phyloP scores from a whole-genome alignment of 2,888 invertebrate species.

The Phaonia tiefii region DNA sequence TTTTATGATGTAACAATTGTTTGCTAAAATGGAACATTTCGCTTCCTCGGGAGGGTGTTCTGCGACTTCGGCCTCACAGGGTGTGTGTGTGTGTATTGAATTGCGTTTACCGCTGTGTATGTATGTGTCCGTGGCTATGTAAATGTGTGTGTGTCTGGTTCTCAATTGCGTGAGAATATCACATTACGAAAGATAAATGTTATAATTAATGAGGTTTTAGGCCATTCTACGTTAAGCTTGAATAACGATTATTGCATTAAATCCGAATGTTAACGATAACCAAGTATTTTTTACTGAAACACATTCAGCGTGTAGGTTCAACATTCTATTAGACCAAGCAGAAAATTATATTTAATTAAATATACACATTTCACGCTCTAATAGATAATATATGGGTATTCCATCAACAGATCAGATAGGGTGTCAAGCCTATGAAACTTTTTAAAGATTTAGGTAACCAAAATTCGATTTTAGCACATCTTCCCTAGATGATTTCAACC shows the following conservation, averaged over 20 bases:
- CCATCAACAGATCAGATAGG: too few species aligned
- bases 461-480: too few species aligned
- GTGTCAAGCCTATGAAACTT: too few species aligned
- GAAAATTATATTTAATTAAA: conserved; percentile 6
- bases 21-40: conserved; percentile 25
- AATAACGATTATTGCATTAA: conserved; percentile 43
- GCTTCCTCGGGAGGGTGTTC: neutral
- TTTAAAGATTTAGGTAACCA: too few species aligned
- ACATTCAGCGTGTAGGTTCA: neutral
- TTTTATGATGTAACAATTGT: conserved; percentile 30
- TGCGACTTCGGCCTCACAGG: neutral
- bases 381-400: too few species aligned
- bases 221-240: conserved; percentile 40
- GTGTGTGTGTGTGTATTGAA: neutral
- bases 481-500: too few species aligned
- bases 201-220: conserved; percentile 48
- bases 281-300: neutral
- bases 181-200: conserved; percentile 48
- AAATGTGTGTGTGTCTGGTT: conserved; percentile 20
- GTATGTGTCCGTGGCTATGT: neutral
- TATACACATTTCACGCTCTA: neutral
- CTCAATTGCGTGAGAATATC: conserved; percentile 55
- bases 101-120: neutral
- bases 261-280: conserved; percentile 32
- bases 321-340: conserved; percentile 13